Base-by-base conservation (phyloP, 2,113 vertebrate genomes). In the Prunella fulvescens region DNA sequence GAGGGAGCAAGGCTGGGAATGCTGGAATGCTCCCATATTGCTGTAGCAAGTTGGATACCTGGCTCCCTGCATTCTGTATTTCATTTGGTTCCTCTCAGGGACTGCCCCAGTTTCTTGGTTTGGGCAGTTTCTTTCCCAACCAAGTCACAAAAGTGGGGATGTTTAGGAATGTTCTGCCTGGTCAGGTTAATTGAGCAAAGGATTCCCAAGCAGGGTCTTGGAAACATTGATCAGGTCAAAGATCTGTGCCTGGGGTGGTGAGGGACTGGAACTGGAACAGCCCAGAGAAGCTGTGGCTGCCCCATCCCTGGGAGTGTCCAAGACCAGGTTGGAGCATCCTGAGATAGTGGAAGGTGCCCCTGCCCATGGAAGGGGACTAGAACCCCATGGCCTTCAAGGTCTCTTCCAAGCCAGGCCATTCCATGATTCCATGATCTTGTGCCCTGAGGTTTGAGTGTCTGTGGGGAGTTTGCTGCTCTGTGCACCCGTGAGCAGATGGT, bases 401-500 rank as follows among this genome's bases (percentile, higher is more conserved):
- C 14, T 29, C 14, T 47, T 90, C 40, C 70, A 76, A 19, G 14
- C 19, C 47, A 61, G 31, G 15, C 35, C 35, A 23, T 48, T 76
- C 47, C 70, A 47, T 10, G 28, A 35, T 35, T 40, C 70, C 47
- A 26, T 19, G 54, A 33, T 10, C 53, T n/a, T 9, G 29, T 23
- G 69, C 77, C 82, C 70, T 35, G 71, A 58, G 45, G 18, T 58
- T 67, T 85, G 1, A 1, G 9, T 3, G 3, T 0, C 10, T 33
- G 29, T 24, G 53, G 42, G 77, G 42, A 0, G 0, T 10, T 48
- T 45, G 42, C 60, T 45, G 45, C 67, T 81, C 72, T 0, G 0
- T 23, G 35, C 42, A 19, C 35, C 69, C 8, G 0, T 4, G 10
- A 66, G 51, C 1, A 4, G 73, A 58, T 67, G 2, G 0, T 4